Conservation (phyloP, 1,140 invertebrate species). For the Habropoda laboriosa region DNA sequence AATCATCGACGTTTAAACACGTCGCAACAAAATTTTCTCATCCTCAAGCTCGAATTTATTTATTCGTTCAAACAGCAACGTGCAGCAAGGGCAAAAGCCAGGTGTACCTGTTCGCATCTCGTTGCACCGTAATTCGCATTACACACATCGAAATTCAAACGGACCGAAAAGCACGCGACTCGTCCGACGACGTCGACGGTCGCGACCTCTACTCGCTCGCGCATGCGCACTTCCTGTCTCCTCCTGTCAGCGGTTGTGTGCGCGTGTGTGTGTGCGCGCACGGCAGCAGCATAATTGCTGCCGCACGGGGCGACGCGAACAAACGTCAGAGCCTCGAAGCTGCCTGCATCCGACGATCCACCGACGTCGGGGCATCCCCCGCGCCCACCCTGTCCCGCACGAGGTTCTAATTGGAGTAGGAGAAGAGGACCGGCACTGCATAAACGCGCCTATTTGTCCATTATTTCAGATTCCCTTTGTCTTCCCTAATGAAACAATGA, state of each 20-base stretch:
- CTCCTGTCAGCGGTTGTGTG: too few relatives aligned
- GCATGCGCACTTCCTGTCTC: neutral
- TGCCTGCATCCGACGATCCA: constrained; percentile 71
- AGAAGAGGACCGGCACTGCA: constrained; percentile 77
- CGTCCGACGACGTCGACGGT: neutral
- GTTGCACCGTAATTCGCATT: constrained; percentile 21
- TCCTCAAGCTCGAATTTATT: neutral
- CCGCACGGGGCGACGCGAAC: neutral
- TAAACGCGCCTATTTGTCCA: constrained; percentile 82
- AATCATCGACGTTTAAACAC: too few relatives aligned
- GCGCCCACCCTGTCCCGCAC: constrained; percentile 59
- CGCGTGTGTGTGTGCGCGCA: neutral
- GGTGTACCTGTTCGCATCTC: constrained; percentile 12
- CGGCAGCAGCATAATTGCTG: constrained; percentile 2
- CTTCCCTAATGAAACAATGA: constrained; percentile 82
- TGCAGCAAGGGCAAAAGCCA: neutral
- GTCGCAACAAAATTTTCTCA: too few relatives aligned
- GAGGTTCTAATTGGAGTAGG: constrained; percentile 80
- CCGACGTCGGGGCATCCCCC: constrained; percentile 12
- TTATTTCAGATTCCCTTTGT: constrained; percentile 82
- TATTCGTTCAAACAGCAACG: neutral
- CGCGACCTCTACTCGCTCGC: neutral
- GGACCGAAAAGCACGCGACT: constrained; percentile 24
- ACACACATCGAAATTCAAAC: constrained; percentile 28
- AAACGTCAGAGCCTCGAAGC: constrained; percentile 65